A percentile compares a stretch with the other conserved stretches of the same genome.
Evolutionary conservation across 37 sponge, comb jelly and placozoan species (phyloP).

Genomic region (Dysidea cf. avara): DNA sequence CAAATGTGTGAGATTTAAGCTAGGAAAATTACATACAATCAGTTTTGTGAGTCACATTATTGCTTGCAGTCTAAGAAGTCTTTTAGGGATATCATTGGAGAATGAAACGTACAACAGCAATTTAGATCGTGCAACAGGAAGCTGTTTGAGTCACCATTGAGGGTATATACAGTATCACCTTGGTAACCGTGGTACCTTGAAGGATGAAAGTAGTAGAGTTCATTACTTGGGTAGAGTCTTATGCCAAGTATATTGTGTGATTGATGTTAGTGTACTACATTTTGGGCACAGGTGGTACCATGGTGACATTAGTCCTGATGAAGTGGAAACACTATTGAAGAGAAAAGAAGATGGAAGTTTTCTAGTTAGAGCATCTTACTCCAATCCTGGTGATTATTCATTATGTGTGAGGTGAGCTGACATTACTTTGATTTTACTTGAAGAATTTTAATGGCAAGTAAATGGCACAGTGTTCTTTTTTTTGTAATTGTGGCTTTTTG

Average conservation of each 20-base stretch:
- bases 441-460: too few species aligned
- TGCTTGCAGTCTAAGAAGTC: too few species aligned
- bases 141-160: neutral
- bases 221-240: neutral
- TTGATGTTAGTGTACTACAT: too few species aligned
- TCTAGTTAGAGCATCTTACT: slow-evolving; percentile 48
- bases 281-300: neutral
- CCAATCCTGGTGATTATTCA: slow-evolving; percentile 62
- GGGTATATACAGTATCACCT: neutral
- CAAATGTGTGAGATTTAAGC: too few species aligned
- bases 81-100: neutral
- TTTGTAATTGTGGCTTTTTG: too few species aligned
- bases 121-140: neutral
- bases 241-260: slow-evolving; percentile 23
- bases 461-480: too few species aligned
- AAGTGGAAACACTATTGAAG: slow-evolving; percentile 48
- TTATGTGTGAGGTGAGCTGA: slow-evolving; percentile 46
- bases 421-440: too few species aligned
- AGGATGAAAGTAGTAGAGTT: neutral
- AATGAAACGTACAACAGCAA: neutral
- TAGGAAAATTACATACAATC: too few species aligned
- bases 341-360: slow-evolving; percentile 56
- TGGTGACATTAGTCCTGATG: slow-evolving; percentile 17
- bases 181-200: neutral
- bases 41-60: too few species aligned